Percentiles rank a stretch among this genome's conserved stretches.
These are phyloP conservation scores for Stenodema calcarata DNA, from an alignment of 2,888 invertebrate genomes.

Conservation along the genomic window DNA sequence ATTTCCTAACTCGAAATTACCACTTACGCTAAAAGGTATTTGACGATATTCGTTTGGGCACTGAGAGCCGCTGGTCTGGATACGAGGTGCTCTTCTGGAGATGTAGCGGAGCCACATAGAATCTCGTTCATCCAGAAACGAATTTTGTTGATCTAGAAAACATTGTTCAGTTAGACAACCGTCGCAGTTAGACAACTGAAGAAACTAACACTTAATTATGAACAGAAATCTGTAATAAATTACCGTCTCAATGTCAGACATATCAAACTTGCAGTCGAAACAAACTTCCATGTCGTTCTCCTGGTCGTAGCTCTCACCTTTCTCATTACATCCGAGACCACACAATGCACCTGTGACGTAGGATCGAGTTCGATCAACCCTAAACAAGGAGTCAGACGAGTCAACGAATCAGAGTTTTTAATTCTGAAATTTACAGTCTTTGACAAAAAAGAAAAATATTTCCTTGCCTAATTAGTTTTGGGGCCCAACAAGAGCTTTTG, in stretches of 20 bases:
- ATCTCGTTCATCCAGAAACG: constrained; percentile 75
- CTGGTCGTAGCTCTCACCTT: constrained; percentile 70
- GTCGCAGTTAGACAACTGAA: not conserved
- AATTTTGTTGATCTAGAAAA: constrained; percentile 73
- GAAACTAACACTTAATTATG: not conserved
- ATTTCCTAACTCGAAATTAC: no score
- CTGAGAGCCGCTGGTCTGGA: constrained; percentile 60
- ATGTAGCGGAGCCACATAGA: constrained; percentile 63
- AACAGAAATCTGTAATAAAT: not conserved
- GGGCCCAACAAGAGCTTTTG: no score
- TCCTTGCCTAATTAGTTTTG: no score
- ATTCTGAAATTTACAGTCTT: no score
- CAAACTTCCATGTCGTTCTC: constrained; percentile 84
- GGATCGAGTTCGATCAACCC: constrained; percentile 56
- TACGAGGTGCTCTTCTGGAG: constrained; percentile 59
- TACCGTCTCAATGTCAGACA: constrained; percentile 66
- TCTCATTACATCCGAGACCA: constrained; percentile 76
- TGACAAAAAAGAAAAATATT: no score
- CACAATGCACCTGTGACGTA: constrained; percentile 81
- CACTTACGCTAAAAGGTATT: constrained; percentile 63
- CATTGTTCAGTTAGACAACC: not conserved
- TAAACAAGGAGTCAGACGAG: no score
- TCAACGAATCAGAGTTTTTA: no score
- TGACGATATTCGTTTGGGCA: constrained; percentile 64
- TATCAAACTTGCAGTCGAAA: constrained; percentile 76